These are phyloP conservation scores for Caenorhabditis sp. DNA, from an alignment of 2,888 invertebrate genomes.

Conservation along the genomic window DNA sequence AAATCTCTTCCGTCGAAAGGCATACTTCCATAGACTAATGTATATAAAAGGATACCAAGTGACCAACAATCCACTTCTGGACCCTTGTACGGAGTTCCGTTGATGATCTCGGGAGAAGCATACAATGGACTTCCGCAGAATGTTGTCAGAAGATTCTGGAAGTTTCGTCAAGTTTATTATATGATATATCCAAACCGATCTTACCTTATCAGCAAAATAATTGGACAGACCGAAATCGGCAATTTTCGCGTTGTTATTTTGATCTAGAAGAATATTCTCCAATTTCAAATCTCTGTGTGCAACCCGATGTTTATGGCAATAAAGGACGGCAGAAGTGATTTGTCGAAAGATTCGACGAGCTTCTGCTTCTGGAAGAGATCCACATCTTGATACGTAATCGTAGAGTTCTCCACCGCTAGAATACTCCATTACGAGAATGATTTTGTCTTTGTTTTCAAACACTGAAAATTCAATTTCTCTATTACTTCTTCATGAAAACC, in stretches of 20 bases:
- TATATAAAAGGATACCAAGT: conserved; percentile 96
- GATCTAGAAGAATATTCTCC: conserved; percentile 85
- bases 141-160: conserved; percentile 84
- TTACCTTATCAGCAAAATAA: conserved; percentile 86
- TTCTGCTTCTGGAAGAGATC: conserved; percentile 90
- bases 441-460: conserved; percentile 99
- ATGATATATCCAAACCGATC: neutral
- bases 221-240: conserved; percentile 99
- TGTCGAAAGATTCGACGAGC: conserved; percentile 96
- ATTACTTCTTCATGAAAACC: neutral
- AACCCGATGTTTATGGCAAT: conserved; percentile 91
- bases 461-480: conserved; percentile 87
- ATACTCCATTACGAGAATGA: conserved; percentile 99
- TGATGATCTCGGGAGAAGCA: conserved; percentile 84
- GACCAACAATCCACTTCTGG: conserved; percentile 93
- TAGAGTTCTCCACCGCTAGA: conserved; percentile 98
- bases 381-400: conserved; percentile 91
- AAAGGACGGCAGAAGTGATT: conserved; percentile 96
- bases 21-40: conserved; percentile 99
- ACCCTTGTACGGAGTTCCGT: conserved; percentile 88
- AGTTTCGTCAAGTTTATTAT: conserved; percentile 7
- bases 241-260: conserved; percentile 87
- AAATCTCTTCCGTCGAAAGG: conserved; percentile 98
- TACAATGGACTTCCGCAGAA: conserved; percentile 86
- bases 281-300: conserved; percentile 85